phyloP scores from a whole-genome alignment of 1,140 invertebrate species.

The Heliconius nattereri region DNA sequence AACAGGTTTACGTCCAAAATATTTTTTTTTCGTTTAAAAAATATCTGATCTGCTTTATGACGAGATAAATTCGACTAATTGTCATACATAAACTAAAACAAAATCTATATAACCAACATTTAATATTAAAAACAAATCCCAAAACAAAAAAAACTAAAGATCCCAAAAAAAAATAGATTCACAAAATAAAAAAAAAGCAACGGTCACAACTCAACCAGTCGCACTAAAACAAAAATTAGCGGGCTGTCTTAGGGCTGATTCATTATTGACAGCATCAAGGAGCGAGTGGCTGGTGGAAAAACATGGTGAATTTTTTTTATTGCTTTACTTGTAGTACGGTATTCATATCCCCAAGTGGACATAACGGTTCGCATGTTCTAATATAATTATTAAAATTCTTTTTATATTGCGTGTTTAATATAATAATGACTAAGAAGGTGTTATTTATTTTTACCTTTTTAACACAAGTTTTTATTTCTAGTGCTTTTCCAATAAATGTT shows the following conservation, averaged over 20 bases:
- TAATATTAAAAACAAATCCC: too few relatives aligned
- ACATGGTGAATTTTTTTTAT: slow-evolving; percentile 72
- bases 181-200: neutral
- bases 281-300: slow-evolving; percentile 66
- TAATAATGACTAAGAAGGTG: neutral
- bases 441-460: too few relatives aligned
- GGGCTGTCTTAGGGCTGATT: slow-evolving; percentile 60
- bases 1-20: too few relatives aligned
- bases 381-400: neutral
- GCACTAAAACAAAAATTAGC: slow-evolving; percentile 47
- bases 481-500: too few relatives aligned
- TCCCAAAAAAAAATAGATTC: too few relatives aligned
- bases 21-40: too few relatives aligned
- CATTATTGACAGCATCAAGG: slow-evolving; percentile 64
- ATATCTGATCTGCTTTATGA: too few relatives aligned
- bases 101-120: too few relatives aligned
- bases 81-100: too few relatives aligned
- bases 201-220: slow-evolving; percentile 36
- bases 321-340: slow-evolving; percentile 58
- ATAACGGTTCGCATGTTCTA: slow-evolving; percentile 24
- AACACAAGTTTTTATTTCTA: neutral
- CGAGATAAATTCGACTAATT: too few relatives aligned
- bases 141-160: too few relatives aligned
- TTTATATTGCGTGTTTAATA: neutral
- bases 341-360: slow-evolving; percentile 22